Percentiles rank a stretch among this genome's conserved stretches.
These are phyloP conservation scores for Radopholus similis DNA, from an alignment of 1,140 invertebrate genomes.

Conservation along the genomic window DNA sequence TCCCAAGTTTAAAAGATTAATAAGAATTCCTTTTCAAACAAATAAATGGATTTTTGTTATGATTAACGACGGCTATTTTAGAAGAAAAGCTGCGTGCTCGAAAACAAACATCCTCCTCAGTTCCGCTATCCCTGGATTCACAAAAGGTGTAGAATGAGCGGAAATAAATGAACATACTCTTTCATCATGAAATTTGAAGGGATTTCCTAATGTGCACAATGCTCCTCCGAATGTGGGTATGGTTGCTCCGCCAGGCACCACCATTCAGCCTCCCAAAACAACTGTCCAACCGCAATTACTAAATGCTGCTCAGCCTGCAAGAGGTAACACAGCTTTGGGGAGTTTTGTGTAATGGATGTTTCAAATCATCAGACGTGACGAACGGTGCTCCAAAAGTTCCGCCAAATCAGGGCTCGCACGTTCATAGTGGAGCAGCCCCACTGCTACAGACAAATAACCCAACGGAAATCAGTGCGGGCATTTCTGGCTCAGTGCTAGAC, in stretches of 20 bases:
- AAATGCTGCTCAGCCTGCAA: neutral
- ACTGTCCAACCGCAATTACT: too few relatives aligned
- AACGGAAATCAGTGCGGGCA: slow-evolving; percentile 21
- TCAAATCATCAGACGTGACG: neutral
- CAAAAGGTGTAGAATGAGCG: too few relatives aligned
- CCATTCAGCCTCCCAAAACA: neutral
- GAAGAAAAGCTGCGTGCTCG: too few relatives aligned
- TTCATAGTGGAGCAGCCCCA: slow-evolving; percentile 33
- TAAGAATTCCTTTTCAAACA: too few relatives aligned
- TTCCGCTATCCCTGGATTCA: too few relatives aligned
- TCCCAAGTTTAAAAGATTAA: too few relatives aligned
- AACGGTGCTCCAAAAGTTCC: neutral
- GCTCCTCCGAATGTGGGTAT: too few relatives aligned
- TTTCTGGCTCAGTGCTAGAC: slow-evolving; percentile 38
- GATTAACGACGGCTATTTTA: too few relatives aligned
- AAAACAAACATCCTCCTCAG: too few relatives aligned
- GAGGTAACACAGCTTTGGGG: neutral
- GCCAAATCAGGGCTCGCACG: slow-evolving; percentile 18
- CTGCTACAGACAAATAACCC: slow-evolving; percentile 33
- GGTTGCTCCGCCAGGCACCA: neutral
- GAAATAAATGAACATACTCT: too few relatives aligned
- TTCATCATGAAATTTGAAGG: too few relatives aligned
- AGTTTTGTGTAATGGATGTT: neutral
- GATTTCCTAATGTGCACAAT: neutral
- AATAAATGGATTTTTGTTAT: too few relatives aligned